A percentile compares a stretch with the other conserved stretches of the same genome.
Evolutionary conservation across 2,113 vertebrate genomes (phyloP).

Genomic region (Scalopus aquaticus): DNA sequence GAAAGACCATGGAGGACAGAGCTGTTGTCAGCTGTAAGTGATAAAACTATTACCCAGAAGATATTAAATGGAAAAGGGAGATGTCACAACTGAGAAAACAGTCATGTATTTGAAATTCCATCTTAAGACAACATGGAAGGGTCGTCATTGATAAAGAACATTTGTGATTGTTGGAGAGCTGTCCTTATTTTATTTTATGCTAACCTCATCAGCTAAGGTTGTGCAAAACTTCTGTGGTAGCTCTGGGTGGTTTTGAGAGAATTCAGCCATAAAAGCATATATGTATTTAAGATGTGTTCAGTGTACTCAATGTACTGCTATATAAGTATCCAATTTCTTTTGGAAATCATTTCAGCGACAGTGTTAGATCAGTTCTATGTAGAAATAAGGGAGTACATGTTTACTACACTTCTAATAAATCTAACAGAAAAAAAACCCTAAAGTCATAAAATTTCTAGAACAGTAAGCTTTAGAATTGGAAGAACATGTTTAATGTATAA

Average conservation of each 20-base stretch:
- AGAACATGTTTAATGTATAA: neutral
- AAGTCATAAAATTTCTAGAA: neutral
- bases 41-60: neutral
- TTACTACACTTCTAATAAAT: neutral
- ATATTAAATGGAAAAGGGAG: neutral
- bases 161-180: neutral
- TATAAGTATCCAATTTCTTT: neutral
- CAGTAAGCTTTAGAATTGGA: neutral
- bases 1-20: neutral
- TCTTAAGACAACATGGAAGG: neutral
- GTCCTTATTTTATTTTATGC: neutral
- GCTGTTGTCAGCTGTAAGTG: neutral
- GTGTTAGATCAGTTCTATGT: neutral
- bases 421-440: conserved; percentile 16
- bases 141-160: neutral
- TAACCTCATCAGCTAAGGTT: neutral
- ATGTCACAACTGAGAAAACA: neutral
- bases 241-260: neutral
- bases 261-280: neutral
- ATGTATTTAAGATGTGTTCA: neutral
- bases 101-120: neutral
- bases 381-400: neutral
- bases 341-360: conserved; percentile 2
- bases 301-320: neutral
- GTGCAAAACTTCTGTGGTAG: neutral